Evolutionary conservation across 2,888 invertebrate species (phyloP), one percentile per base, ranked within the genome.

Genomic region (Kuschelorhynchus macadamiae): DNA sequence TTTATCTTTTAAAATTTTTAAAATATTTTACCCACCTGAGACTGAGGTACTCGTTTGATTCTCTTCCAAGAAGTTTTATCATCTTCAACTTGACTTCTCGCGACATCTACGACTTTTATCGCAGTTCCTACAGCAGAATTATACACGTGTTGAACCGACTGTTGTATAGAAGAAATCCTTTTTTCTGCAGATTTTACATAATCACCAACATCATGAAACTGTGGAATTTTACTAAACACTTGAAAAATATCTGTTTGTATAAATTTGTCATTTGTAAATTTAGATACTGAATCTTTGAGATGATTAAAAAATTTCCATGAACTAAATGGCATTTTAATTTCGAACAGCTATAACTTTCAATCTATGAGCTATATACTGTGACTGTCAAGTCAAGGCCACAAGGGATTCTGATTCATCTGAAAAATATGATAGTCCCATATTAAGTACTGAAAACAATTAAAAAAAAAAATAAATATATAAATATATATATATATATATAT

Each of bases 261-360:
- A 1, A 36, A 46, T 21, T 64, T 68, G 11, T 68, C 64, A 16
- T 21, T 0, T 44, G 53, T 30, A n/a, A 64, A 8, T 33, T 64
- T 68, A 32, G 52, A 30, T 18, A 64, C 5, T 9, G 30, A 41
- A 9, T 59, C 59, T 55, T 64, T 68, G 1, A 68, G 11, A 12
- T 55, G 20, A 18, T 57, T 64, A 16, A 68, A 20, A 41, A 68
- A 36, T 55, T 63, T 68, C 64, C 63, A 68, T 2, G 52, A 44
- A 20, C 60, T 64, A 16, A 55, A 39, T 5, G 61, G 33, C 67
- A 67, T 67, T 5, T 25, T 25, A n/a, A n/a, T n/a, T n/a, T n/a
- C n/a, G n/a, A n/a, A n/a, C n/a, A n/a, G n/a, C n/a, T n/a, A n/a
- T n/a, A n/a, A n/a, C n/a, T n/a, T n/a, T n/a, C n/a, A n/a, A n/a